Evolutionary conservation across 1,140 invertebrate species (phyloP).

Genomic region (Papilio dardanus): DNA sequence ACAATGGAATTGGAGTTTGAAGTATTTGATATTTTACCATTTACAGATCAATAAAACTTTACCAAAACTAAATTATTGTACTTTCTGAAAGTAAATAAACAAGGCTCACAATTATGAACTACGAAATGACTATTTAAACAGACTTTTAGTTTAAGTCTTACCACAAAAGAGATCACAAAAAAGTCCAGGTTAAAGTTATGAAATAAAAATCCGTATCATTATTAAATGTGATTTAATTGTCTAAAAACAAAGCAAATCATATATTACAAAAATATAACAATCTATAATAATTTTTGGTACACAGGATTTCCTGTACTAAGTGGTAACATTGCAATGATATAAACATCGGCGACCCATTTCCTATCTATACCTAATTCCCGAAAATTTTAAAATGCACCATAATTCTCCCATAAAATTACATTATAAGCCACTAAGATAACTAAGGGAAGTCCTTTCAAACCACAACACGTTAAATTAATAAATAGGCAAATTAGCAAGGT

Average conservation of each 20-base stretch:
- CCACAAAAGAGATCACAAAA: too few relatives aligned
- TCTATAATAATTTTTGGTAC: constrained; percentile 44
- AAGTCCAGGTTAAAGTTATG: background rate
- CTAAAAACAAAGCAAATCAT: constrained; percentile 43
- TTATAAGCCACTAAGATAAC: background rate
- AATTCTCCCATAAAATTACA: constrained; percentile 15
- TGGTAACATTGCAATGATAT: constrained; percentile 21
- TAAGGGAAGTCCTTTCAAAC: background rate
- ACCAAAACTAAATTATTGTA: background rate
- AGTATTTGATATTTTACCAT: background rate
- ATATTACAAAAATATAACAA: constrained; percentile 68
- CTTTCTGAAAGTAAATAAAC: background rate
- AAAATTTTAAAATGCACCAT: constrained; percentile 1
- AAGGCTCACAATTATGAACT: too few relatives aligned
- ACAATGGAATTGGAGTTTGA: background rate
- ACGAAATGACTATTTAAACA: too few relatives aligned
- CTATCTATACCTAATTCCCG: background rate
- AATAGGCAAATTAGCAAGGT: background rate
- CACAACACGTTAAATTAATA: constrained; percentile 12
- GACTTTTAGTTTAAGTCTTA: too few relatives aligned
- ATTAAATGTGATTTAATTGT: constrained; percentile 40
- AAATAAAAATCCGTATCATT: constrained; percentile 35
- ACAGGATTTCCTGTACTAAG: constrained; percentile 3
- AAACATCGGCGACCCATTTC: background rate
- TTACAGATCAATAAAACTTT: background rate